These are phyloP conservation scores for Ochlodes sylvanus DNA, from an alignment of 2,888 invertebrate species.

Conservation along the genomic window DNA sequence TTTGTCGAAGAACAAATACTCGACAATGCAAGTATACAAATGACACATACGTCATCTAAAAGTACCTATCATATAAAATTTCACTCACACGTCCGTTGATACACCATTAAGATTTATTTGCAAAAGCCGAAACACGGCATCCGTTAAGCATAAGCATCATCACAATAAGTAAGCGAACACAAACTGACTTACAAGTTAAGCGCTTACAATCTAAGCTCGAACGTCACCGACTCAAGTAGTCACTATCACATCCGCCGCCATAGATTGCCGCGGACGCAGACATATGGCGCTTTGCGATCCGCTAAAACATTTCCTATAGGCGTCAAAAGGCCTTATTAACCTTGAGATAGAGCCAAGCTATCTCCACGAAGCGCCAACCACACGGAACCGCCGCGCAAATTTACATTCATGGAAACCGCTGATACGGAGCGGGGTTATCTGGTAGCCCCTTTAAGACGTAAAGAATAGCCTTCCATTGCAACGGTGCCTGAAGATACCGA, in stretches of 20 bases:
- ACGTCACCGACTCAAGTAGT: constrained; percentile 12
- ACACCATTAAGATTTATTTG: not conserved
- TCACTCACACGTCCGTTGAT: too few species aligned
- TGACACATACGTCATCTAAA: too few species aligned
- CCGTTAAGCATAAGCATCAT: not conserved
- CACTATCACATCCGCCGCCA: constrained; percentile 20
- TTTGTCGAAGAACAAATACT: too few species aligned
- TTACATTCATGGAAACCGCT: constrained; percentile 61
- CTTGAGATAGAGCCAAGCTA: constrained; percentile 31
- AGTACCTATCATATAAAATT: too few species aligned
- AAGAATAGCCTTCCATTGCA: constrained; percentile 54
- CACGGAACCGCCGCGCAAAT: constrained; percentile 50
- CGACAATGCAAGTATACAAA: too few species aligned
- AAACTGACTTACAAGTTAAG: not conserved
- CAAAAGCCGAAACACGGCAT: not conserved
- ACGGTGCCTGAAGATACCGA: constrained; percentile 50
- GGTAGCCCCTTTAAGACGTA: constrained; percentile 60
- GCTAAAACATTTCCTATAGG: constrained; percentile 24
- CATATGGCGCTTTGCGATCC: constrained; percentile 14
- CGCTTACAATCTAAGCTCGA: constrained; percentile 6
- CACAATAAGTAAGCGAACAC: not conserved
- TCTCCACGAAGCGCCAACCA: constrained; percentile 35
- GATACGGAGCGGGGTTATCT: constrained; percentile 68
- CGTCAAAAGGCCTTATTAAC: constrained; percentile 37
- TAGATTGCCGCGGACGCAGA: constrained; percentile 20